Evolutionary conservation across 2,797 vertebrate species (phyloP).

Genomic region (Macroramphosus scolopax): DNA sequence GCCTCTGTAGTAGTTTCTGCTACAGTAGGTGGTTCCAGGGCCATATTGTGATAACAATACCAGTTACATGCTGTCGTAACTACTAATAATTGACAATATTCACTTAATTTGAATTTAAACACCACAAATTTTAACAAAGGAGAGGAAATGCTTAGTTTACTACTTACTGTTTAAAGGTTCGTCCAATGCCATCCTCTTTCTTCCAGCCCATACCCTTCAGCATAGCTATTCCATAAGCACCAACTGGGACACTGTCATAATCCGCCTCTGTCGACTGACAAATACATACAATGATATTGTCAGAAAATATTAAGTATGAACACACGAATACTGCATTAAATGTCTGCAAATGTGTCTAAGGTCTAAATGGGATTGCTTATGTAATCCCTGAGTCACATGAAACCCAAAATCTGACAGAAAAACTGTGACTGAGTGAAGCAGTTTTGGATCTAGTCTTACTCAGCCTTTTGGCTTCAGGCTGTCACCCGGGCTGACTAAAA

Average conservation of each 20-base stretch:
- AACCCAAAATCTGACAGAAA: too few species aligned
- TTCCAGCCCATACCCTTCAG: conserved; percentile 93
- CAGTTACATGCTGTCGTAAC: too few species aligned
- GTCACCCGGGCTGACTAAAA: conserved; percentile 41
- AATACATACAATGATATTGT: conserved; percentile 17
- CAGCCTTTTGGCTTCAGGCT: conserved; percentile 55
- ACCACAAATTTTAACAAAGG: conserved; percentile 27
- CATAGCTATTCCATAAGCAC: conserved; percentile 89
- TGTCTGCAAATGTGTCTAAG: not conserved
- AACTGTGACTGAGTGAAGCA: conserved; percentile 32
- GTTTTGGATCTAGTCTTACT: conserved; percentile 47
- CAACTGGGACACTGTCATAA: conserved; percentile 85
- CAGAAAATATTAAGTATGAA: too few species aligned
- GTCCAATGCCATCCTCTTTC: conserved; percentile 84
- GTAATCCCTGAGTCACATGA: conserved; percentile 36
- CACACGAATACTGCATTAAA: not conserved
- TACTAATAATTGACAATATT: too few species aligned
- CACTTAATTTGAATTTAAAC: too few species aligned
- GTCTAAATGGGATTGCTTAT: conserved; percentile 28
- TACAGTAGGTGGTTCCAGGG: too few species aligned
- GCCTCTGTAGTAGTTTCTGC: too few species aligned
- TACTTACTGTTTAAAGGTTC: conserved; percentile 90
- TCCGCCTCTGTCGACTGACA: conserved; percentile 83
- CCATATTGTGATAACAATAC: too few species aligned
- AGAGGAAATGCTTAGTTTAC: conserved; percentile 10